These are phyloP conservation scores for Conus canariensis DNA, from an alignment of 2,888 invertebrate genomes.

Conservation along the genomic window DNA sequence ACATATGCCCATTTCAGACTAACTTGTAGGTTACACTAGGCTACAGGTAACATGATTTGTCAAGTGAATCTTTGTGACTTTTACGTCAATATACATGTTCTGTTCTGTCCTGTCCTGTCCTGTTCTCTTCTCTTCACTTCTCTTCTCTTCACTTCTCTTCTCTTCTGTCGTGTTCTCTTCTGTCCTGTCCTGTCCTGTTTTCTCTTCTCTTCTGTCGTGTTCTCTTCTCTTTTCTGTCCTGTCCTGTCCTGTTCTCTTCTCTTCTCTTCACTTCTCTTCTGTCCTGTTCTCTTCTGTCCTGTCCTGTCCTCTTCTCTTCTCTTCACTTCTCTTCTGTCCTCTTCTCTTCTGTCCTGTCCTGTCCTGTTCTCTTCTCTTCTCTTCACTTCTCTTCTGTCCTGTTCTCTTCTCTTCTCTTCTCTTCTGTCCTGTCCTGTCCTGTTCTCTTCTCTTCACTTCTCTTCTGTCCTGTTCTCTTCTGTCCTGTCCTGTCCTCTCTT, in stretches of 20 bases:
- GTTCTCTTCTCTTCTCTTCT: background rate
- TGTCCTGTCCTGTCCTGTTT: background rate
- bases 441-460: background rate
- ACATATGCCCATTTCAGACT: no score
- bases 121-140: background rate
- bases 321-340: background rate
- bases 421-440: background rate
- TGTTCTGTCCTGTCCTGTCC: background rate
- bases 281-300: background rate
- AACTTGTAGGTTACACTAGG: no score
- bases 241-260: background rate
- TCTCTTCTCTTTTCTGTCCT: background rate
- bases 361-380: background rate
- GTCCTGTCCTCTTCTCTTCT: background rate
- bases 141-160: background rate
- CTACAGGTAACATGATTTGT: no score
- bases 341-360: background rate
- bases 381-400: background rate
- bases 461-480: background rate
- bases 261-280: background rate
- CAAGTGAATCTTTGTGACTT: no score
- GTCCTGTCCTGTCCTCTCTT: background rate
- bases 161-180: background rate
- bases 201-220: background rate
- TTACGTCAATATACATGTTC: background rate